Percentiles rank a stretch among this genome's conserved stretches.
Evolutionary conservation across 2,888 invertebrate species (phyloP).

Genomic region (Hyposoter dolosus): DNA sequence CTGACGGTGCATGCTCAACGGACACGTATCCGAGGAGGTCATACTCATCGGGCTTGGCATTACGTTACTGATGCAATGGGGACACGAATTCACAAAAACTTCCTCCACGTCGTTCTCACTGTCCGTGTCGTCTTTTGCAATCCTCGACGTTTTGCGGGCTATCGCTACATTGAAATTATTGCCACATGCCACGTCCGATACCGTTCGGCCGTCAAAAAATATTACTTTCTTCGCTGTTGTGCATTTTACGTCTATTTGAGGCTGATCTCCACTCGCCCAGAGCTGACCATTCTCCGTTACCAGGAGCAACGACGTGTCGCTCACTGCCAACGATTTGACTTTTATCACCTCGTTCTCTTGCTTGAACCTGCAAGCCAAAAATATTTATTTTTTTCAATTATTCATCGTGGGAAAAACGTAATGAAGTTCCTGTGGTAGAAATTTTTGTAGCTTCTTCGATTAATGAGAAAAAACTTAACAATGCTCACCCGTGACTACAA

Average conservation of each 20-base stretch:
- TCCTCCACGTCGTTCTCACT: conserved; percentile 88
- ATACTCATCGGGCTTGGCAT: conserved; percentile 83
- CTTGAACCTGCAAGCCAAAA: conserved; percentile 84
- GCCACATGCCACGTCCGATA: conserved; percentile 91
- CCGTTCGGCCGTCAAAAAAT: conserved; percentile 89
- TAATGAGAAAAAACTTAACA: background rate
- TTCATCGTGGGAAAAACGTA: too few relatives aligned
- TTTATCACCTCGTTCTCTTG: conserved; percentile 88
- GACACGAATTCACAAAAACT: conserved; percentile 89
- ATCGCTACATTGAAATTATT: conserved; percentile 91
- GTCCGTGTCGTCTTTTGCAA: conserved; percentile 84
- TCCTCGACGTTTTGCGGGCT: conserved; percentile 87
- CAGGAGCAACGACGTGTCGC: conserved; percentile 88
- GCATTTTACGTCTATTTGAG: conserved; percentile 88
- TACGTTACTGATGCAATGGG: conserved; percentile 85
- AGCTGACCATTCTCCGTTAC: conserved; percentile 89
- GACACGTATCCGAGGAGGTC: conserved; percentile 88
- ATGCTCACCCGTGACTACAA: conserved; percentile 87
- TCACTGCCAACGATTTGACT: conserved; percentile 88
- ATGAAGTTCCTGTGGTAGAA: too few relatives aligned
- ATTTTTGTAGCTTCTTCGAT: too few relatives aligned
- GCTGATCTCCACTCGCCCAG: conserved; percentile 90
- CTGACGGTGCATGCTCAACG: conserved; percentile 87
- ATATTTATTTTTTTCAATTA: background rate
- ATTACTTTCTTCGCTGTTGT: conserved; percentile 88